Evolutionary conservation across 2,888 invertebrate genomes (phyloP).

Genomic region (Philonicus albiceps): DNA sequence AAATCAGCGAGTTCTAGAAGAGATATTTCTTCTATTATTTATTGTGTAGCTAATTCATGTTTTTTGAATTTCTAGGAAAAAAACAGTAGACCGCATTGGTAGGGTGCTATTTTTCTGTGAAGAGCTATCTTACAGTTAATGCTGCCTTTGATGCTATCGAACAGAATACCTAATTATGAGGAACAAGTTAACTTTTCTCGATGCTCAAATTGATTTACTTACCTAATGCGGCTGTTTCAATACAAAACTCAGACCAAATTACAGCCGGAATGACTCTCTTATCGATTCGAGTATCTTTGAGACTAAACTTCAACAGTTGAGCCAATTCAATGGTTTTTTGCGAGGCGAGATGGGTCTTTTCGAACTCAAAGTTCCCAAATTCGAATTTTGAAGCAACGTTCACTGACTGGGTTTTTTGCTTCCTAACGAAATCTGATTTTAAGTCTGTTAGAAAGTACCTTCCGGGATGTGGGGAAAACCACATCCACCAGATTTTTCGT

Average conservation of each 20-base stretch:
- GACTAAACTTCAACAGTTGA: conserved; percentile 49
- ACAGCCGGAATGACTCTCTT: conserved; percentile 52
- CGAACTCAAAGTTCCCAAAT: conserved; percentile 71
- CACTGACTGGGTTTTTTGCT: conserved; percentile 64
- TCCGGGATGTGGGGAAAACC: conserved; percentile 77
- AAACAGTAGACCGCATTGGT: conserved; percentile 74
- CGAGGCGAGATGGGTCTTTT: conserved; percentile 66
- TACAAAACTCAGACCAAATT: conserved; percentile 56
- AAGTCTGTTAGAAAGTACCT: conserved; percentile 72
- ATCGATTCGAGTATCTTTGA: conserved; percentile 51
- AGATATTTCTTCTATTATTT: conserved; percentile 52
- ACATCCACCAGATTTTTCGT: conserved; percentile 87
- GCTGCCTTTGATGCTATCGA: conserved; percentile 66
- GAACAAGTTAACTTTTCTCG: neutral
- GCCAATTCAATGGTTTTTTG: conserved; percentile 51
- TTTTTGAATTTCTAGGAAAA: conserved; percentile 52
- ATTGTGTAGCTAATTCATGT: neutral
- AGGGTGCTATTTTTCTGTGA: conserved; percentile 78
- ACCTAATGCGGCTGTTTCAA: conserved; percentile 57
- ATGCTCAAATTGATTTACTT: conserved; percentile 34
- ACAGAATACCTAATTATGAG: conserved; percentile 55
- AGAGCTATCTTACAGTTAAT: conserved; percentile 58
- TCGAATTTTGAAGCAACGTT: conserved; percentile 73
- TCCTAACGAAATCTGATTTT: conserved; percentile 58
- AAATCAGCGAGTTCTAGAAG: conserved; percentile 66